phyloP scores from a whole-genome alignment of 1,140 invertebrate genomes.

The Bilobella aurantiaca region DNA sequence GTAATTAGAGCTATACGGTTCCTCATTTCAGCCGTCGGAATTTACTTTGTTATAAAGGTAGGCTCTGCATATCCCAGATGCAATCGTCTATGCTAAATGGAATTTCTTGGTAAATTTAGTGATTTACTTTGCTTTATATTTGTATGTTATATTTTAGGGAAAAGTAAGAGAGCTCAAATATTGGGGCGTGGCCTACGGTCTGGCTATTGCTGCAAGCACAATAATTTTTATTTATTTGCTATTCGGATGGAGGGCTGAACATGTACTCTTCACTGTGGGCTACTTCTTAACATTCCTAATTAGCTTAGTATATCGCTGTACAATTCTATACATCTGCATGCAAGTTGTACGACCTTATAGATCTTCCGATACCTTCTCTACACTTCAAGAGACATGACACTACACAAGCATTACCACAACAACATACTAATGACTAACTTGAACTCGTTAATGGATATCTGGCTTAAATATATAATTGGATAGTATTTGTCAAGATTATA shows the following conservation, averaged over 20 bases:
- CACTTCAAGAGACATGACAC: neutral
- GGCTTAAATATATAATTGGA: no score
- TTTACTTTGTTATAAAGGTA: neutral
- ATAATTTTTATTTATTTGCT: slow-evolving; percentile 17
- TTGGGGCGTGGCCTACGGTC: neutral
- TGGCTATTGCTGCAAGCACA: neutral
- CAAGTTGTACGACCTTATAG: slow-evolving; percentile 8
- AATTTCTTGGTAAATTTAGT: no score
- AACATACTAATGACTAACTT: no score
- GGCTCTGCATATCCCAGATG: neutral
- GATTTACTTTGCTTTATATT: neutral
- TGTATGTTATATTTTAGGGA: neutral
- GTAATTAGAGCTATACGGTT: slow-evolving; percentile 3
- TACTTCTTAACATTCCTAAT: slow-evolving; percentile 18
- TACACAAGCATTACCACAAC: no score
- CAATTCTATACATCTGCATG: slow-evolving; percentile 7
- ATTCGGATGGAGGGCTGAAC: slow-evolving; percentile 17
- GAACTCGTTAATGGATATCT: no score
- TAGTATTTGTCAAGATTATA: no score
- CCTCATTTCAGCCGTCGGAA: neutral
- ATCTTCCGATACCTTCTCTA: neutral
- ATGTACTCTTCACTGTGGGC: slow-evolving; percentile 17
- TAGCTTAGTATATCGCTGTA: neutral
- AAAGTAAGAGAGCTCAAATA: neutral
- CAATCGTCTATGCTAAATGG: neutral